Evolutionary conservation across 2,888 invertebrate genomes (phyloP).

Genomic region (Lepidochrysops patricia): DNA sequence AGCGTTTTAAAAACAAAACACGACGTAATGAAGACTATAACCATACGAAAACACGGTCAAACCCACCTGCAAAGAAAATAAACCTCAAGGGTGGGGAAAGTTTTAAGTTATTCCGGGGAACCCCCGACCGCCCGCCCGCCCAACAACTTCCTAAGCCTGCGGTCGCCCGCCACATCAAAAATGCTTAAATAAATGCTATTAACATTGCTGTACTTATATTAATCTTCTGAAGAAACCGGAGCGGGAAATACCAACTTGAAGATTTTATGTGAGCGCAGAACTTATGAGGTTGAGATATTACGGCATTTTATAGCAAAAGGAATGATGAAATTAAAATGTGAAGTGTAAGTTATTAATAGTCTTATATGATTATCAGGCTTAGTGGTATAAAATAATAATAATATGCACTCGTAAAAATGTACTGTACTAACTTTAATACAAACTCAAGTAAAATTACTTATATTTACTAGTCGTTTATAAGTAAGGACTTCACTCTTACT

Average conservation of each 20-base stretch:
- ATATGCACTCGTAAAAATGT: no score
- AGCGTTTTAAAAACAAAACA: background rate
- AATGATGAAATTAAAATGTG: no score
- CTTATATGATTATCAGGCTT: no score
- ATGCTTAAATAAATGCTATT: slow-evolving; percentile 22
- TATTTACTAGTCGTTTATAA: no score
- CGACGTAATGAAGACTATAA: background rate
- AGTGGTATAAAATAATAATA: no score
- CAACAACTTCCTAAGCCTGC: slow-evolving; percentile 28
- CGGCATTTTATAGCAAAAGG: no score
- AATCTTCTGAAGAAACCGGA: background rate
- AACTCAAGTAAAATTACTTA: no score
- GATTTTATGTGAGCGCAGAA: background rate
- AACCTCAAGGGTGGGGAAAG: slow-evolving; percentile 27
- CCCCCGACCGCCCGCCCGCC: slow-evolving; percentile 14
- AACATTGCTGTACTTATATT: slow-evolving; percentile 7
- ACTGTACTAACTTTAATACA: no score
- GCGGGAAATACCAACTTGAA: background rate
- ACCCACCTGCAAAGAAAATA: slow-evolving; percentile 18
- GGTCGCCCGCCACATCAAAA: slow-evolving; percentile 31
- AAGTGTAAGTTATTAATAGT: no score
- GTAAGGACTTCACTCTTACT: no score
- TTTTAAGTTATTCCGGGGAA: slow-evolving; percentile 40
- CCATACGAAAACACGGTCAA: slow-evolving; percentile 1
- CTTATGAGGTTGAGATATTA: slow-evolving; percentile 8